Evolutionary conservation across 2,797 vertebrate species (phyloP).

Genomic region (Sardinella longiceps): DNA sequence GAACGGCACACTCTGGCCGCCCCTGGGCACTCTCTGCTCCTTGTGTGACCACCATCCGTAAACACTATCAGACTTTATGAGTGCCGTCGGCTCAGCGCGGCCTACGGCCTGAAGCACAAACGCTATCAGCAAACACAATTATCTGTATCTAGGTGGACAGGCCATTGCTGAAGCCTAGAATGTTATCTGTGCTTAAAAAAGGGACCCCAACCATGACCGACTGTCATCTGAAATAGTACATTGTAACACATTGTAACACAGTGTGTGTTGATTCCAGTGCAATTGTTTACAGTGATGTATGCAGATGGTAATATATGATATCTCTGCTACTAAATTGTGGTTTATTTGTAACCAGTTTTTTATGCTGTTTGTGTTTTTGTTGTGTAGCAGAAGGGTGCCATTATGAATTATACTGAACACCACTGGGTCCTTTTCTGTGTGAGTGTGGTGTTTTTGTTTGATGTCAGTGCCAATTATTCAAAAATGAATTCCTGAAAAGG

Average conservation of each 20-base stretch:
- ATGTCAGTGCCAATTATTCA: background rate
- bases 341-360: background rate
- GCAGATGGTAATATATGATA: background rate
- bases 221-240: background rate
- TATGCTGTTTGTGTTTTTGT: background rate
- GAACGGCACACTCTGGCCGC: background rate
- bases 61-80: constrained; percentile 3
- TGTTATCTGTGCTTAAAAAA: background rate
- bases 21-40: background rate
- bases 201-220: background rate
- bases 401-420: background rate
- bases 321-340: background rate
- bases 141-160: background rate
- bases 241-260: no score
- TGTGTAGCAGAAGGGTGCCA: background rate
- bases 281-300: background rate
- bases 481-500: background rate
- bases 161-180: background rate
- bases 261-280: background rate
- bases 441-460: background rate
- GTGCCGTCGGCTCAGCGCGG: background rate
- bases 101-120: background rate
- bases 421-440: background rate
- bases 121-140: background rate
- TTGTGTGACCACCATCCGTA: constrained; percentile 1